Percentiles rank a stretch among this genome's conserved stretches.
phyloP scores from a whole-genome alignment of 2,888 invertebrate genomes.

The Aethes cnicana region DNA sequence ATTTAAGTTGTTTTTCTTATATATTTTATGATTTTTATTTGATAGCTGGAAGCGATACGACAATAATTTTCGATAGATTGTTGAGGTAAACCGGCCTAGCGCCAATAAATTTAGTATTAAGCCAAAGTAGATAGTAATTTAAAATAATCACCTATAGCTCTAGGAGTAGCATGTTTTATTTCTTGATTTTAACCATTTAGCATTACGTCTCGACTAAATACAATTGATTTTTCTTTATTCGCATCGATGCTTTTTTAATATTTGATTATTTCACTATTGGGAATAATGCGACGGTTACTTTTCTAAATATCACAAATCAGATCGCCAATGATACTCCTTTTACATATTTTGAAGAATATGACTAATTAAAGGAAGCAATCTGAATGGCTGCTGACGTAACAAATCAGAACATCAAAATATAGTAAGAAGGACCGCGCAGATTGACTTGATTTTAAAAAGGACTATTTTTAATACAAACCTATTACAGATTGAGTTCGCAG shows the following conservation, averaged over 20 bases:
- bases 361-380: constrained; percentile 53
- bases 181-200: constrained; percentile 66
- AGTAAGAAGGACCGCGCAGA: constrained; percentile 51
- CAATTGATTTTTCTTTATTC: constrained; percentile 45
- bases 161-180: constrained; percentile 73
- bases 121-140: constrained; percentile 26
- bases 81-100: constrained; percentile 72
- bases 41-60: constrained; percentile 73
- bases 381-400: constrained; percentile 51
- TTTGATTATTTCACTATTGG: constrained; percentile 58
- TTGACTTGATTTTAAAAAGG: constrained; percentile 73
- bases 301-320: constrained; percentile 20
- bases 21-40: constrained; percentile 55
- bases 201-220: constrained; percentile 47
- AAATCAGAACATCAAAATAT: constrained; percentile 55
- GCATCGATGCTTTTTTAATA: constrained; percentile 59
- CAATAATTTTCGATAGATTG: constrained; percentile 71
- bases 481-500: neutral
- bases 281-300: constrained; percentile 26
- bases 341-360: constrained; percentile 73
- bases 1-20: constrained; percentile 51
- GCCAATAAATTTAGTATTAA: constrained; percentile 44
- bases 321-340: constrained; percentile 46
- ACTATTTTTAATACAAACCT: constrained; percentile 49
- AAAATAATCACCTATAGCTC: constrained; percentile 28